phyloP scores from a whole-genome alignment of 2,113 vertebrate species.

The Kobus ellipsiprymnus region DNA sequence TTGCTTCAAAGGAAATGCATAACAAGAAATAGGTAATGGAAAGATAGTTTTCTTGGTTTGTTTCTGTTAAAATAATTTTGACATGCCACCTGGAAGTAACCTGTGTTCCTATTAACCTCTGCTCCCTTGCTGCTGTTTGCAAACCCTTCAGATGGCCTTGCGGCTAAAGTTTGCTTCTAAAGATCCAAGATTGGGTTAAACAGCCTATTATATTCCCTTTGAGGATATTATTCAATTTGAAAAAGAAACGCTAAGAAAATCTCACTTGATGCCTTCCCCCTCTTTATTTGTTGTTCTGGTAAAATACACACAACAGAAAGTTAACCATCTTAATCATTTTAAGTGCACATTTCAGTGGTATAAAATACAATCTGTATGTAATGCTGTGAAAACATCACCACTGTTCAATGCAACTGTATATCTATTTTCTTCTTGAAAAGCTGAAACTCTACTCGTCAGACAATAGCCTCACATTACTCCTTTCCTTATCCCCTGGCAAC shows the following conservation, averaged over 20 bases:
- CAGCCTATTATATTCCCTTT: neutral
- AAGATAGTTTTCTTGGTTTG: neutral
- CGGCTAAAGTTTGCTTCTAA: neutral
- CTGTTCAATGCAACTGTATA: neutral
- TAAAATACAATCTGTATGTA: neutral
- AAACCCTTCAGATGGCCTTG: neutral
- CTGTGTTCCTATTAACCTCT: neutral
- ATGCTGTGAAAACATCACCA: neutral
- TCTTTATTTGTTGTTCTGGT: neutral
- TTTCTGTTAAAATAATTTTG: neutral
- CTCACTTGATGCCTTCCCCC: neutral
- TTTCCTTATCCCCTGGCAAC: neutral
- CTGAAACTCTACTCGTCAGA: neutral
- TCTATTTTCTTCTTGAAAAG: neutral
- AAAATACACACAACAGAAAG: neutral
- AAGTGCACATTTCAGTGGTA: neutral
- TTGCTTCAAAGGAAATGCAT: neutral
- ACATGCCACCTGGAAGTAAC: neutral
- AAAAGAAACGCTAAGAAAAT: neutral
- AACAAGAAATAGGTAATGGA: neutral
- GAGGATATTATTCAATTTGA: neutral
- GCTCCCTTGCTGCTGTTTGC: neutral
- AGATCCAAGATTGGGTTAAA: neutral
- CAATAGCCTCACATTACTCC: neutral
- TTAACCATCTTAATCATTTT: neutral